phyloP scores from a whole-genome alignment of 2,888 invertebrate species.

The Temnothorax rugatulus region DNA sequence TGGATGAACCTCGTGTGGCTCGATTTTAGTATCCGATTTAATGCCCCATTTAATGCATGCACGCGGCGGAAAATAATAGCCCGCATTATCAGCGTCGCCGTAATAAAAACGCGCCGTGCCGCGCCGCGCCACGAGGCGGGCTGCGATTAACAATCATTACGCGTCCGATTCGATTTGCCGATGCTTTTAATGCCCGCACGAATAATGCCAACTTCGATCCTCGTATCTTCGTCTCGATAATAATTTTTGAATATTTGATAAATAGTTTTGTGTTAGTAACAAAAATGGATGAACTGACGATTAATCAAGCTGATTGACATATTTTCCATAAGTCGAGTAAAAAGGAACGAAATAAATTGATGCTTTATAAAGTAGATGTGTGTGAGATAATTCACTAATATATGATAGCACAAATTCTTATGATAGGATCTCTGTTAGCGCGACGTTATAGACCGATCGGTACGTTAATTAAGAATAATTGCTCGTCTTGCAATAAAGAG shows the following conservation, averaged over 20 bases:
- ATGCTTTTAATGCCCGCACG: conserved; percentile 39
- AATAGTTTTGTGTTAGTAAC: neutral
- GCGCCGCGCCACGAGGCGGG: neutral
- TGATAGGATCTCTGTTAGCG: neutral
- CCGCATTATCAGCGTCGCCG: conserved; percentile 21
- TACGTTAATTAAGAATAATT: conserved; percentile 73
- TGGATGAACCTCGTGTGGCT: conserved; percentile 45
- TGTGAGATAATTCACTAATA: neutral
- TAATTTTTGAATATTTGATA: conserved; percentile 23
- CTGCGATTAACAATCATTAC: conserved; percentile 47
- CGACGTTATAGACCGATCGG: conserved; percentile 3
- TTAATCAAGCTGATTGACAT: neutral
- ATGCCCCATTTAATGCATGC: conserved; percentile 48
- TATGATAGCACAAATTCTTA: neutral
- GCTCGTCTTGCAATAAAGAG: conserved; percentile 41
- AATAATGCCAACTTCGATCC: conserved; percentile 31
- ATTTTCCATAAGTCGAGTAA: neutral
- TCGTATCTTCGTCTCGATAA: neutral
- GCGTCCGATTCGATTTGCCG: conserved; percentile 30
- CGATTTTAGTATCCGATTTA: conserved; percentile 54
- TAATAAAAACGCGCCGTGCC: conserved; percentile 35
- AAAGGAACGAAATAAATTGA: conserved; percentile 20
- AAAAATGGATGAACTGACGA: neutral
- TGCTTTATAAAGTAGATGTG: neutral
- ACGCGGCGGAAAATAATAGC: conserved; percentile 40